phyloP scores from a whole-genome alignment of 2,888 invertebrate species.

The Eupithecia subfuscata region DNA sequence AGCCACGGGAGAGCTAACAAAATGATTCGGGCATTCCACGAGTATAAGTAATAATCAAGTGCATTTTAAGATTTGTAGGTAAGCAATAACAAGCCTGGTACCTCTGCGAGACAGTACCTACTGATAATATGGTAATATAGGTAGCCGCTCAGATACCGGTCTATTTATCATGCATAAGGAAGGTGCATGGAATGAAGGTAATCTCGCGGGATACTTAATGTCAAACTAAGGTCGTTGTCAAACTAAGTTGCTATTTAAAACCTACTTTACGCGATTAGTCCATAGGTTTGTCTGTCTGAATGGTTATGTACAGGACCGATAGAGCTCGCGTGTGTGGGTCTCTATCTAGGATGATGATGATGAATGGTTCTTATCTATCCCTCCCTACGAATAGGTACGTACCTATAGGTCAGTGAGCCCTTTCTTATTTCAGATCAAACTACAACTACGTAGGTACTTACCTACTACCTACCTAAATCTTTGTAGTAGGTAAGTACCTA shows the following conservation, averaged over 20 bases:
- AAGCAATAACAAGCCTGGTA: neutral
- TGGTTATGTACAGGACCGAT: neutral
- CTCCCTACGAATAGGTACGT: too few species aligned
- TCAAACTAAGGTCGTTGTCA: slow-evolving; percentile 11
- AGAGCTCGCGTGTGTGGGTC: neutral
- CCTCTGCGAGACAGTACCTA: neutral
- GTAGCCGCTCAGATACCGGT: neutral
- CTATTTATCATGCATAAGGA: slow-evolving; percentile 2
- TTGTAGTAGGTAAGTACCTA: neutral
- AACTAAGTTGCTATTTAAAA: neutral
- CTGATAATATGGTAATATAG: neutral
- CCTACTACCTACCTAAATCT: neutral
- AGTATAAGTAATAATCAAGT: neutral
- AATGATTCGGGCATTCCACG: neutral
- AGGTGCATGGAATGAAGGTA: slow-evolving; percentile 8
- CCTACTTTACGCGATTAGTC: neutral
- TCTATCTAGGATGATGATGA: neutral
- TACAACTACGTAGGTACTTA: too few species aligned
- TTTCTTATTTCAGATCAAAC: too few species aligned
- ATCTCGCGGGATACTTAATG: neutral
- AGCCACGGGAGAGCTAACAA: neutral
- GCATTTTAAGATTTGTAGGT: neutral
- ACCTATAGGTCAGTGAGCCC: too few species aligned
- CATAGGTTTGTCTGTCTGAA: neutral
- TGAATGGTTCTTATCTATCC: neutral